These are phyloP conservation scores for Caenorhabditis macrosperma DNA, from an alignment of 2,888 invertebrate genomes.

Conservation along the genomic window DNA sequence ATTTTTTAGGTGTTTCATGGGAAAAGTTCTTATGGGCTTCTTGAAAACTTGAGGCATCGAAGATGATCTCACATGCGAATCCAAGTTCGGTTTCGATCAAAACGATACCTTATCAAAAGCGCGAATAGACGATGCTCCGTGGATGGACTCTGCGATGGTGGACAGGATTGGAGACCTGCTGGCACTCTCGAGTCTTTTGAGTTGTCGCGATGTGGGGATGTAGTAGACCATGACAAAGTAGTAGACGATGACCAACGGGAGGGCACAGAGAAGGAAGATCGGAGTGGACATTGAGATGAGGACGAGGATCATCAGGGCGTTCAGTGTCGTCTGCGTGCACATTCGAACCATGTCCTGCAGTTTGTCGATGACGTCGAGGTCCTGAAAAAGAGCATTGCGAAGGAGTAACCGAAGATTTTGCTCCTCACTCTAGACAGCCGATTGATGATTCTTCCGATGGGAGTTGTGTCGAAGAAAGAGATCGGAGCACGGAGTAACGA, in stretches of 20 bases:
- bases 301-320: constrained; percentile 61
- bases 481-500: constrained; percentile 77
- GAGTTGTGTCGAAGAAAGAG: constrained; percentile 80
- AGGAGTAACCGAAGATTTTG: not conserved
- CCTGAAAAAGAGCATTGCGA: constrained; percentile 49
- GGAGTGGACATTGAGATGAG: constrained; percentile 66
- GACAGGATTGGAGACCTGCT: constrained; percentile 96
- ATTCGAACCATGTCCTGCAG: constrained; percentile 68
- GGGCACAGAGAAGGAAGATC: constrained; percentile 67
- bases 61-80: not conserved
- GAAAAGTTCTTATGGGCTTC: no score
- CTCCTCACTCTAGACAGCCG: constrained; percentile 56
- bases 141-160: constrained; percentile 94
- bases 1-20: no score
- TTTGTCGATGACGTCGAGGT: constrained; percentile 75
- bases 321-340: constrained; percentile 57
- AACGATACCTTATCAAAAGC: constrained; percentile 70
- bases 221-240: constrained; percentile 84
- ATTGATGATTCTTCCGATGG: constrained; percentile 80
- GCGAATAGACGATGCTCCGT: constrained; percentile 81
- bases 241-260: constrained; percentile 69
- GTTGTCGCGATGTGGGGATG: constrained; percentile 92
- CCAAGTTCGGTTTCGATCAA: no score
- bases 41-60: no score
- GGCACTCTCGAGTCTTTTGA: constrained; percentile 93